Conservation (phyloP, 2,113 vertebrate genomes). For the Eurypyga helias region DNA sequence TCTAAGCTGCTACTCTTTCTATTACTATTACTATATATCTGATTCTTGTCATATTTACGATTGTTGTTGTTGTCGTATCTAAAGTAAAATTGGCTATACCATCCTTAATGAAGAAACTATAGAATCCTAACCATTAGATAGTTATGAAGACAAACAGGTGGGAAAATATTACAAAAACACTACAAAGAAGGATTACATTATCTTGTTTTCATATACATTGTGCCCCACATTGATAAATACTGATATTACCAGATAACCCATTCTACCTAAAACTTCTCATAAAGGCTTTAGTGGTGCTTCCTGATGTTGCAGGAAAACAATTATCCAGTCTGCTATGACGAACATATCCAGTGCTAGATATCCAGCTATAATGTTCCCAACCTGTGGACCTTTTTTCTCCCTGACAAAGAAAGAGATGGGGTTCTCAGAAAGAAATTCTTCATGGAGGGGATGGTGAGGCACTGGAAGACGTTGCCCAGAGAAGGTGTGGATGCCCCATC, state of each 20-base stretch:
- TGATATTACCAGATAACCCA: neutral
- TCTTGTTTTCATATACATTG: neutral
- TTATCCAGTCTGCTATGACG: neutral
- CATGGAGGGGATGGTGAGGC: no score
- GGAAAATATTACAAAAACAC: neutral
- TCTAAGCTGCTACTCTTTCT: neutral
- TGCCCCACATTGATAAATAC: neutral
- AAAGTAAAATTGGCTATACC: neutral
- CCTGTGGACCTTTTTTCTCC: neutral
- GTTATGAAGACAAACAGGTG: neutral
- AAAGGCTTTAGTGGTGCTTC: neutral
- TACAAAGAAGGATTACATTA: neutral
- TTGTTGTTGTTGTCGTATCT: neutral
- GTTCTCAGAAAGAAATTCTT: neutral
- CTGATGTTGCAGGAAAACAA: neutral
- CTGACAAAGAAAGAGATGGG: neutral
- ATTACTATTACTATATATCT: neutral
- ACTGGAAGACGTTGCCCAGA: no score
- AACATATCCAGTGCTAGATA: neutral
- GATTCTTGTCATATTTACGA: neutral
- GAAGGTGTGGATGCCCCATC: no score
- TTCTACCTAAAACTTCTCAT: neutral
- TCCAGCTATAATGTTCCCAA: accelerated
- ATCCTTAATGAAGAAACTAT: neutral
- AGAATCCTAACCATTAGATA: neutral